Conservation (phyloP, 2,888 invertebrate genomes). For the Microplitis manilae region DNA sequence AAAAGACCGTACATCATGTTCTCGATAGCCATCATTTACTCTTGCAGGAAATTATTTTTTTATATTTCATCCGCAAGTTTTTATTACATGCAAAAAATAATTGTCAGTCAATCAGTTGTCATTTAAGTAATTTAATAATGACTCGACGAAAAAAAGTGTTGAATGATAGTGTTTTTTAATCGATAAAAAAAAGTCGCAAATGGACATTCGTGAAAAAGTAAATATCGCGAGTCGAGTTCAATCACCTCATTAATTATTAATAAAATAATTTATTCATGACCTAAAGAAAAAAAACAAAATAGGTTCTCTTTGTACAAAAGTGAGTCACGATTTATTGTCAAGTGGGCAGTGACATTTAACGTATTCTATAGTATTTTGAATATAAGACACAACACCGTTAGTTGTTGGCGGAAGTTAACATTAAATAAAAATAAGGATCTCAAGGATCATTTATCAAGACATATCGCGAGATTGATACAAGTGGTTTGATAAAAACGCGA, state of each 20-base stretch:
- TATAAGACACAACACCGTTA: constrained; percentile 9
- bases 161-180: background rate
- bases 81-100: background rate
- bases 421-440: background rate
- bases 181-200: background rate
- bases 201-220: background rate
- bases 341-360: background rate
- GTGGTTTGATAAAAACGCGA: background rate
- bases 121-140: background rate
- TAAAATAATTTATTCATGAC: constrained; percentile 27
- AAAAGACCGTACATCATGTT: background rate
- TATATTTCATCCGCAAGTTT: background rate
- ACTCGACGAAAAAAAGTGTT: background rate
- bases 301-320: constrained; percentile 18
- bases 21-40: background rate
- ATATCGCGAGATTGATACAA: background rate
- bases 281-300: background rate
- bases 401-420: constrained; percentile 1
- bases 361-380: constrained; percentile 7
- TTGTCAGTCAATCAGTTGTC: background rate
- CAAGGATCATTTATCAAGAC: background rate
- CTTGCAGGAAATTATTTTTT: background rate
- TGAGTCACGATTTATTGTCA: constrained; percentile 6
- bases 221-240: background rate
- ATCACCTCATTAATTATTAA: constrained; percentile 32